phyloP scores from a whole-genome alignment of 2,888 invertebrate genomes.

The Romanomermis culicivorax region DNA sequence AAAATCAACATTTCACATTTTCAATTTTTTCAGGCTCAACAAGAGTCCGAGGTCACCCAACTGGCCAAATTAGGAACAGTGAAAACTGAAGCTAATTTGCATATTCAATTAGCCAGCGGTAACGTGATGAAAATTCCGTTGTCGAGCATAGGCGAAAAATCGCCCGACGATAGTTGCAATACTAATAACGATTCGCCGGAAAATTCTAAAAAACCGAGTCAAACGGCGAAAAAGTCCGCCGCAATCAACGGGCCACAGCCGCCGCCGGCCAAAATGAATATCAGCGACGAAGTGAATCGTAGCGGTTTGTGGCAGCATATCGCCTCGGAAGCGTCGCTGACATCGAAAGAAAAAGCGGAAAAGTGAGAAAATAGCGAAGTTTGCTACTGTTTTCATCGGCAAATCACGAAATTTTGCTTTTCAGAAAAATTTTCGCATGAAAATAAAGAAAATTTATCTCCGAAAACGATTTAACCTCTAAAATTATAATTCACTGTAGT shows the following conservation, averaged over 20 bases:
- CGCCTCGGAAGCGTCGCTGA: constrained; percentile 11
- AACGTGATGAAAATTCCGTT: constrained; percentile 71
- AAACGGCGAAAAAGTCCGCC: neutral
- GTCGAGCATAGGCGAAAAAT: constrained; percentile 33
- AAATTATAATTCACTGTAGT: no score
- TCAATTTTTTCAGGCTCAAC: no score
- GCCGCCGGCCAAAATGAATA: constrained; percentile 41
- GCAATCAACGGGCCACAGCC: neutral
- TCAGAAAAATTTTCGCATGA: no score
- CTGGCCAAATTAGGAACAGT: constrained; percentile 6
- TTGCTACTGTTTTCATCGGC: no score
- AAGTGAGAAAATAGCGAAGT: no score
- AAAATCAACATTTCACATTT: no score
- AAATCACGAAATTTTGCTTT: no score
- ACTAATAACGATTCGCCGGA: neutral
- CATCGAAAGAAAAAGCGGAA: neutral
- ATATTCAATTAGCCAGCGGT: constrained; percentile 65
- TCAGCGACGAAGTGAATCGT: constrained; percentile 71
- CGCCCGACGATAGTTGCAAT: constrained; percentile 18
- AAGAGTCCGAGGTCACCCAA: neutral
- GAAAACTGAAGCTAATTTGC: constrained; percentile 42
- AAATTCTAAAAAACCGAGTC: neutral
- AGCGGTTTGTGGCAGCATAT: constrained; percentile 59
- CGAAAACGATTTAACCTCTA: no score
- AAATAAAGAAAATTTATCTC: no score